Evolutionary conservation across 1,140 invertebrate species (phyloP).

Genomic region (Chymomyza costata): DNA sequence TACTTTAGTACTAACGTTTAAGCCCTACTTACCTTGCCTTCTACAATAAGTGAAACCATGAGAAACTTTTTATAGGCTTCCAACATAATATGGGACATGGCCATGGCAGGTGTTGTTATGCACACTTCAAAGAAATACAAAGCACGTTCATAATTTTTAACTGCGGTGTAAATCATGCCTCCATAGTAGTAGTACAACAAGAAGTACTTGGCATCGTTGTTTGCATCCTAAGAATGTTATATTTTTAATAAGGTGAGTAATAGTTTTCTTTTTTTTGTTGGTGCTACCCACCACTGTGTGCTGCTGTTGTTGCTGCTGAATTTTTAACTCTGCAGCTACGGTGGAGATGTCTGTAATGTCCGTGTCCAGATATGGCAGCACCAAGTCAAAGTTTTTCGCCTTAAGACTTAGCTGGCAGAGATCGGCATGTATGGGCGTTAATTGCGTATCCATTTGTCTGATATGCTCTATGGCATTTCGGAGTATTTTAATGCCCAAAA

Average conservation of each 20-base stretch:
- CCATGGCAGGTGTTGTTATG: conserved; percentile 93
- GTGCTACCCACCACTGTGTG: conserved; percentile 41
- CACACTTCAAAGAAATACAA: conserved; percentile 97
- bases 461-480: conserved; percentile 92
- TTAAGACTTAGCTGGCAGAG: conserved; percentile 93
- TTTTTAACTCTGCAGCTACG: conserved; percentile 60
- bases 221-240: conserved; percentile 78
- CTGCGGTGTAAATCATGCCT: conserved; percentile 95
- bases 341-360: conserved; percentile 93
- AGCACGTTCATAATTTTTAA: conserved; percentile 94
- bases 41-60: conserved; percentile 91
- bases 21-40: conserved; percentile 87
- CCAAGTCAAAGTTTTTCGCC: conserved; percentile 94
- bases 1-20: conserved; percentile 1
- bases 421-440: conserved; percentile 95
- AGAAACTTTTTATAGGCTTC: conserved; percentile 98
- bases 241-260: conserved; percentile 2
- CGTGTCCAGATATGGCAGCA: conserved; percentile 90
- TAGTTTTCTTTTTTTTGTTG: too few relatives aligned
- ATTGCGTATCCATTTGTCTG: conserved; percentile 88
- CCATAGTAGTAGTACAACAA: conserved; percentile 97
- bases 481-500: conserved; percentile 89
- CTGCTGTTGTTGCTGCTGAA: conserved; percentile 58
- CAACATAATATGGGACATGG: conserved; percentile 96
- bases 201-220: conserved; percentile 93